Base-by-base conservation (phyloP, 2,888 invertebrate genomes). In the Aporophyla lueneburgensis region DNA sequence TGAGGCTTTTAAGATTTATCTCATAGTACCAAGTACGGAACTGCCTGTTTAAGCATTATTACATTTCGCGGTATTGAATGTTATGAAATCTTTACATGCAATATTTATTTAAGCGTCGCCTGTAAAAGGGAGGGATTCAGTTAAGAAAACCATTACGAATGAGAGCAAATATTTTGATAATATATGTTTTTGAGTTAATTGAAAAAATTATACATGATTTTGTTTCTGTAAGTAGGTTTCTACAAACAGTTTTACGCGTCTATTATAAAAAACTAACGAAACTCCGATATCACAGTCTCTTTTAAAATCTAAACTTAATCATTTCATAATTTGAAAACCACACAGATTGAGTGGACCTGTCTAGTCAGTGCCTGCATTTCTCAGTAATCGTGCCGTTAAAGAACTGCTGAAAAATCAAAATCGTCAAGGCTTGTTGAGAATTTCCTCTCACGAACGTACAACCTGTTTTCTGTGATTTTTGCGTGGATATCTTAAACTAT, bases 1-100 rank as follows among this genome's bases (percentile, higher is more conserved):
- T 93, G 94, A 94, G 92, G 92, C 93, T 92, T 90, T 92, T 90
- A 90, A 94, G 94, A 95, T 95, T 95, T 95, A 95, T 95, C 93
- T 95, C 92, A 56, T 51, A 91, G 90, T 87, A 91, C 89, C 90
- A 91, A 90, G 86, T 88, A 87, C 86, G 89, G 87, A 88, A 88
- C 88, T 90, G 90, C 84, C 91, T 93, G 92, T 87, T 87, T 84
- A 78, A 89, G 74, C 83, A 78, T 89, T 87, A 89, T 88, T 87
- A 84, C 82, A 67, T 81, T 83, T 86, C 68, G 71, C 27, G 77
- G 69, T 85, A 85, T 85, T 85, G 81, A 81, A 86, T 83, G 46
- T 83, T 85, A 78, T 86, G 62, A 81, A 75, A 79, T 79, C 61
- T 78, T 75, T 46, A 46, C 66, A 74, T 68, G 80, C 53, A 63